Percentiles rank a stretch among this genome's conserved stretches.
These are phyloP conservation scores for Halcyon badia DNA, from an alignment of 2,797 vertebrate genomes.

Conservation along the genomic window DNA sequence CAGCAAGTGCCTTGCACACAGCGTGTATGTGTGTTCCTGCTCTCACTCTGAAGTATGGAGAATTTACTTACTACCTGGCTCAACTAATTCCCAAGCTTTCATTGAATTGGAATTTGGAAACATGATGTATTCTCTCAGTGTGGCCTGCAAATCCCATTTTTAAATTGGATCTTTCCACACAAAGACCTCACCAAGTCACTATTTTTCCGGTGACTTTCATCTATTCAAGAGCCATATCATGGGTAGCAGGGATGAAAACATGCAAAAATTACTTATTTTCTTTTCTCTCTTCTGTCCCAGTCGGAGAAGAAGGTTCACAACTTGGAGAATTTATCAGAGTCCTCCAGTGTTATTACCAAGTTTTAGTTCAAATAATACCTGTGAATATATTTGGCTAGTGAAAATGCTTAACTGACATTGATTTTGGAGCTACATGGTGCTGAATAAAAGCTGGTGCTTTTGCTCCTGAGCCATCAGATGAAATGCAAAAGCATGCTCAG, in stretches of 20 bases:
- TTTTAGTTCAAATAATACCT: conserved; percentile 9
- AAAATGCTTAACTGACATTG: conserved; percentile 7
- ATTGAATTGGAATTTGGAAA: background rate
- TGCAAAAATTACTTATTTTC: background rate
- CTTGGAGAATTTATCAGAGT: background rate
- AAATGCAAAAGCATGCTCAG: conserved; percentile 57
- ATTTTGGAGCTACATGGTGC: conserved; percentile 20
- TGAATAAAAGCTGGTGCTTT: conserved; percentile 26
- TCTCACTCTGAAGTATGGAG: background rate
- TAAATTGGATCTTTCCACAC: background rate
- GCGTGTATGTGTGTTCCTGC: background rate
- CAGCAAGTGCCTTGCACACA: background rate
- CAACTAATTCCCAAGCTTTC: background rate
- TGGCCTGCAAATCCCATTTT: background rate
- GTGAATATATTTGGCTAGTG: conserved; percentile 21
- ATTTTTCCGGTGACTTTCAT: background rate
- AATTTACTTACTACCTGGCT: background rate
- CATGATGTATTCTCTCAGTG: background rate
- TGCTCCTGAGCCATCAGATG: conserved; percentile 21
- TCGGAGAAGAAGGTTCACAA: background rate
- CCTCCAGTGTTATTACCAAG: background rate
- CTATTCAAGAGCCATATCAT: background rate
- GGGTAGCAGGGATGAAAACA: background rate
- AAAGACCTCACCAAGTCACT: background rate
- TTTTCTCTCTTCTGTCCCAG: background rate